A percentile compares a stretch with the other conserved stretches of the same genome.
phyloP scores from a whole-genome alignment of 2,888 invertebrate genomes.

The Pantelozetes paolii region DNA sequence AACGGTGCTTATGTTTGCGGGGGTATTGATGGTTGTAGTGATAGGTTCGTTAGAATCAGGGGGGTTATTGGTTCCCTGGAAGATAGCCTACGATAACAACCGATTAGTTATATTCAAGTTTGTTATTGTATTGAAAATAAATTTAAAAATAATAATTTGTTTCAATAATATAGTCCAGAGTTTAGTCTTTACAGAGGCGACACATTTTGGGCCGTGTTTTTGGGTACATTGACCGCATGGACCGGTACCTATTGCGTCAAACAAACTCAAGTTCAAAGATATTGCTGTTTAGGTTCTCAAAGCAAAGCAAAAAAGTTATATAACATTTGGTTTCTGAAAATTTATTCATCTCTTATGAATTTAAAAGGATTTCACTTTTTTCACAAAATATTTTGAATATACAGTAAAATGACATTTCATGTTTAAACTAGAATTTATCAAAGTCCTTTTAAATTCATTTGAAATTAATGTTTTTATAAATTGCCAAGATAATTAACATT shows the following conservation, averaged over 20 bases:
- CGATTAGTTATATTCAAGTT: conserved; percentile 26
- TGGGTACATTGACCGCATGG: conserved; percentile 66
- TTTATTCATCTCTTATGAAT: background rate
- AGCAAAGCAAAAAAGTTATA: conserved; percentile 59
- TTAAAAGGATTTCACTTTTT: background rate
- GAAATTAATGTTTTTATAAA: no score
- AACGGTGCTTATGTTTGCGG: conserved; percentile 24
- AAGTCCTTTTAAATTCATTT: no score
- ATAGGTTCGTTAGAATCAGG: conserved; percentile 2
- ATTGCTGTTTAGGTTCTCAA: conserved; percentile 71
- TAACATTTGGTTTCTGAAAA: background rate
- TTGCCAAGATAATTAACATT: no score
- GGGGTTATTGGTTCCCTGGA: conserved; percentile 18
- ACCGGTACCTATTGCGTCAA: conserved; percentile 82
- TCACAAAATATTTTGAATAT: no score
- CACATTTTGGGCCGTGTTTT: conserved; percentile 30
- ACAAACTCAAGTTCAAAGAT: conserved; percentile 81
- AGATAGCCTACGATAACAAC: conserved; percentile 21
- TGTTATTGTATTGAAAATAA: background rate
- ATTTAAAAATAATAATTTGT: background rate
- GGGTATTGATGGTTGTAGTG: conserved; percentile 23
- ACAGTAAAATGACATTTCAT: no score
- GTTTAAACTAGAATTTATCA: no score
- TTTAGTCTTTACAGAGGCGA: conserved; percentile 34
- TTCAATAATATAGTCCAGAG: background rate